These are phyloP conservation scores for Rhodophaea formosa DNA, from an alignment of 2,888 invertebrate genomes.

Conservation along the genomic window DNA sequence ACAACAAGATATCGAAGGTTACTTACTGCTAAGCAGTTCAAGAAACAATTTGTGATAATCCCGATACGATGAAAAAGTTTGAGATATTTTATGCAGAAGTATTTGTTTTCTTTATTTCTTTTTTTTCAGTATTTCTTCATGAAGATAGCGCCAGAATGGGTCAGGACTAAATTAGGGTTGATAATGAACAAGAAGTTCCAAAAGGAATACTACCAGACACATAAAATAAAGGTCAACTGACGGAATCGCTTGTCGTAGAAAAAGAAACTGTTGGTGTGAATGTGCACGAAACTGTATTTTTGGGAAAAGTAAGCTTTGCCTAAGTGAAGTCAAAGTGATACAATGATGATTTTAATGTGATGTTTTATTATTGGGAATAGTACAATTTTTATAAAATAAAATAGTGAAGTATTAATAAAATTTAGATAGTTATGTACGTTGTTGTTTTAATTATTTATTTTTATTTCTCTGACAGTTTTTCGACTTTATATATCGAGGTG, in stretches of 20 bases:
- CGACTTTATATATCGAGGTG: not conserved
- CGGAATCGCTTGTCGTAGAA: not conserved
- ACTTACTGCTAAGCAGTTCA: too few relatives aligned
- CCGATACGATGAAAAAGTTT: too few relatives aligned
- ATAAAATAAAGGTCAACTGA: slow-evolving; percentile 47
- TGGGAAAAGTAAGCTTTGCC: too few relatives aligned
- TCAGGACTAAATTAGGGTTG: slow-evolving; percentile 82
- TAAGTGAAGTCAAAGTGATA: not conserved
- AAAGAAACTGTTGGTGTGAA: too few relatives aligned
- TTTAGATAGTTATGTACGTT: not conserved
- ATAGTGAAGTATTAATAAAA: not conserved
- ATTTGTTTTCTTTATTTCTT: too few relatives aligned
- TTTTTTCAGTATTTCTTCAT: slow-evolving; percentile 78
- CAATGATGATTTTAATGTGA: not conserved
- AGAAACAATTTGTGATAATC: too few relatives aligned
- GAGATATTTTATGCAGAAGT: too few relatives aligned
- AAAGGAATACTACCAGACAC: slow-evolving; percentile 81
- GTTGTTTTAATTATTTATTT: not conserved
- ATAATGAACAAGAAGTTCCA: slow-evolving; percentile 81
- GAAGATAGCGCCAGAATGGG: slow-evolving; percentile 82
- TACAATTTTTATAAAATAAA: not conserved
- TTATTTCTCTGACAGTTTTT: not conserved
- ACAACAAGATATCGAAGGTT: too few relatives aligned
- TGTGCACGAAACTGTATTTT: too few relatives aligned
- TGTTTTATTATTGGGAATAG: not conserved